A percentile compares a stretch with the other conserved stretches of the same genome.
Evolutionary conservation across 2,113 vertebrate genomes (phyloP).

Genomic region (Piliocolobus tephrosceles): DNA sequence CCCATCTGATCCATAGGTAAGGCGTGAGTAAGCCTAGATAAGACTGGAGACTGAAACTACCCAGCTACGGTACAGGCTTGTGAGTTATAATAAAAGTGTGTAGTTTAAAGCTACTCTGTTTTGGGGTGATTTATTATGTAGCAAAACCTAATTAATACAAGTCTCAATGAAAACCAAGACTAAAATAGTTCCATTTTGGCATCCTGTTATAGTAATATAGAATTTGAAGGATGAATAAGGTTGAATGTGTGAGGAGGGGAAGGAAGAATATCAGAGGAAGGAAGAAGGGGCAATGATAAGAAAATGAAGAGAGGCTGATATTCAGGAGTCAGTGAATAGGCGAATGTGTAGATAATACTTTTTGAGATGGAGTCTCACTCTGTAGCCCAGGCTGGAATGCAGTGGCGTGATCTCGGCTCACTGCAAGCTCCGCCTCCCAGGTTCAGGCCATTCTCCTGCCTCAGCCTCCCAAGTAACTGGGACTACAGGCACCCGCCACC

Average conservation of each 20-base stretch:
- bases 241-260: neutral
- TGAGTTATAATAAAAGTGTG: neutral
- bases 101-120: neutral
- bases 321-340: neutral
- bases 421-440: no score
- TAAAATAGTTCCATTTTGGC: neutral
- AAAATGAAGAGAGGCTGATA: neutral
- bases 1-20: neutral
- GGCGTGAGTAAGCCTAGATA: accelerated
- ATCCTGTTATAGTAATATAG: neutral
- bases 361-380: no score
- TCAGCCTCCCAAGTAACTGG: no score
- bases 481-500: no score
- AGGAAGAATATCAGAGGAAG: neutral
- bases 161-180: neutral
- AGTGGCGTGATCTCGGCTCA: no score
- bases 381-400: no score
- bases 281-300: neutral
- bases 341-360: neutral
- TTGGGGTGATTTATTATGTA: neutral
- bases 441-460: no score
- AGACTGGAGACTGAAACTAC: neutral
- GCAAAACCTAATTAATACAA: neutral
- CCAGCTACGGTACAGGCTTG: neutral
- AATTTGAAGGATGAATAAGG: neutral